A percentile compares a stretch with the other conserved stretches of the same genome.
These are phyloP conservation scores for Choloepus didactylus DNA, from an alignment of 2,797 vertebrate species.

Conservation along the genomic window DNA sequence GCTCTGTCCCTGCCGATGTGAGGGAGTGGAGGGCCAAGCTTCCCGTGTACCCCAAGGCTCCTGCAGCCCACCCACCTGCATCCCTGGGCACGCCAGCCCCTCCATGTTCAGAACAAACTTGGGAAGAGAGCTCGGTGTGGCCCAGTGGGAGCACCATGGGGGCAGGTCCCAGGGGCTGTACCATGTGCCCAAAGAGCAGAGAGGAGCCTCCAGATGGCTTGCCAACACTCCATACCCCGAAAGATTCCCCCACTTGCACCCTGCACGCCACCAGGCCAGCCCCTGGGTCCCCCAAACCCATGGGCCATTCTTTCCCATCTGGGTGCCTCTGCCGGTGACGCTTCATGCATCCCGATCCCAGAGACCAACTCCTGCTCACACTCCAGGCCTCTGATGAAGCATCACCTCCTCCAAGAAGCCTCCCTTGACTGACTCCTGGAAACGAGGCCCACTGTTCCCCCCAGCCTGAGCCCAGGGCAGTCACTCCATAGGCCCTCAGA, in stretches of 20 bases:
- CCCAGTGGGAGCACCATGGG: too few species aligned
- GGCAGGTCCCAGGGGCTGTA: not conserved
- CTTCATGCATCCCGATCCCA: not conserved
- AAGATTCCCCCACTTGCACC: fast-evolving
- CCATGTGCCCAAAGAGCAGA: fast-evolving
- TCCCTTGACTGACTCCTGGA: not conserved
- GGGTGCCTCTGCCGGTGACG: fast-evolving
- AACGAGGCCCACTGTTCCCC: not conserved
- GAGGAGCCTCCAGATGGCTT: not conserved
- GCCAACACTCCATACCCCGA: not conserved
- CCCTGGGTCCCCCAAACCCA: not conserved
- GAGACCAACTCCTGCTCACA: not conserved
- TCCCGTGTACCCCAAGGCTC: too few species aligned
- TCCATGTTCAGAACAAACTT: too few species aligned
- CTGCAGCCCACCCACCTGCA: too few species aligned
- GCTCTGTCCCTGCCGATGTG: too few species aligned
- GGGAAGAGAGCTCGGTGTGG: too few species aligned
- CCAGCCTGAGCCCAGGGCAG: not conserved
- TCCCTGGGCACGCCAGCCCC: too few species aligned
- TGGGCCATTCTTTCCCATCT: not conserved
- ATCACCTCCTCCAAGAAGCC: not conserved
- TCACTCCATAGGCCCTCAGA: not conserved
- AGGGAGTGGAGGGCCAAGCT: too few species aligned
- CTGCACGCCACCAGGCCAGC: not conserved
- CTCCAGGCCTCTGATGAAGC: not conserved